Percentiles rank a stretch among this genome's conserved stretches.
Evolutionary conservation across 2,888 invertebrate genomes (phyloP).

Genomic region (Xestia rhomboidea): DNA sequence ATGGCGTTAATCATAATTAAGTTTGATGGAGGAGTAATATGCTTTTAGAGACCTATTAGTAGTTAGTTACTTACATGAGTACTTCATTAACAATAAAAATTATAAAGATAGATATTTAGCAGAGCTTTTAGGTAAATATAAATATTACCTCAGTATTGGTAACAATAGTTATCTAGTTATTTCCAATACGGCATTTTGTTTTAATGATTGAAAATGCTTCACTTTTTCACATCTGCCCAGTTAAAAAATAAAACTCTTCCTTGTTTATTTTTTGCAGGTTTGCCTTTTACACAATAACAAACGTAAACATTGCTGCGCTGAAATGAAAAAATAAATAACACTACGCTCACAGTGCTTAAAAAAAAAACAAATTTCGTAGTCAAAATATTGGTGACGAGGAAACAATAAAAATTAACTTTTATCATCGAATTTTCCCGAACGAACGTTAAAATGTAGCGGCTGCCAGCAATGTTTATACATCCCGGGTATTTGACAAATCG

Average conservation of each 20-base stretch:
- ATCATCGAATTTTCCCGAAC: conserved; percentile 43
- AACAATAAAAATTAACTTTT: conserved; percentile 57
- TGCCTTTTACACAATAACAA: conserved; percentile 36
- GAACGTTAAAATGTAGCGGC: conserved; percentile 46
- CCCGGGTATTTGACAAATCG: conserved; percentile 64
- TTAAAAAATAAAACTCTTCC: conserved; percentile 9
- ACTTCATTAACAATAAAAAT: conserved; percentile 1
- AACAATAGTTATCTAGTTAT: neutral
- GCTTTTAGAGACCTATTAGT: conserved; percentile 12
- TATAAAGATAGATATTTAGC: neutral
- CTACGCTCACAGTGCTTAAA: conserved; percentile 34
- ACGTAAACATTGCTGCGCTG: conserved; percentile 24
- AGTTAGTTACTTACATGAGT: conserved; percentile 6
- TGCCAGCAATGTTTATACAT: conserved; percentile 53
- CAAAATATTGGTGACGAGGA: conserved; percentile 49
- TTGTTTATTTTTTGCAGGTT: conserved; percentile 12
- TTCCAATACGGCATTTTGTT: neutral
- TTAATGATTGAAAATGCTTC: neutral
- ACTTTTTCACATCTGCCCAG: neutral
- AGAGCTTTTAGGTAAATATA: too few species aligned
- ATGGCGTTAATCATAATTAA: conserved; percentile 47
- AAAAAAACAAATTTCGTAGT: conserved; percentile 38
- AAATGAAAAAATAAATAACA: conserved; percentile 36
- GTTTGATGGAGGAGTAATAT: conserved; percentile 36
- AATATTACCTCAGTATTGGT: neutral